phyloP scores from a whole-genome alignment of 2,113 vertebrate species.

The Egretta garzetta region DNA sequence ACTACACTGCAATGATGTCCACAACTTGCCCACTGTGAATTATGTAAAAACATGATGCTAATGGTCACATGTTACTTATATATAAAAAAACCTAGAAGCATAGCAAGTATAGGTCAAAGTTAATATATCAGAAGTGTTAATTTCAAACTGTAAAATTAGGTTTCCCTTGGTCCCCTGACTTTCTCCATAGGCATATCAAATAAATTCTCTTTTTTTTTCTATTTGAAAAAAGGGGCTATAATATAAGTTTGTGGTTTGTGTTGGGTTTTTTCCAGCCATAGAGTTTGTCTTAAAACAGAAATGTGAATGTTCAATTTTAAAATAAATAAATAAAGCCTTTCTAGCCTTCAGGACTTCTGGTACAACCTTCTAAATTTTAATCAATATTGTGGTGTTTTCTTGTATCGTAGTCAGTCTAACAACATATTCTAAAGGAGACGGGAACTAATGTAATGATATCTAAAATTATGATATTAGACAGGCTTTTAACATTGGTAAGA shows the following conservation, averaged over 20 bases:
- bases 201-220: neutral
- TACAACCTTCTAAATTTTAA: neutral
- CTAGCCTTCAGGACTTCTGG: neutral
- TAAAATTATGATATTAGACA: neutral
- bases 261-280: neutral
- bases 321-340: neutral
- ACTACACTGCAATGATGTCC: neutral
- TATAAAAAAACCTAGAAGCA: neutral
- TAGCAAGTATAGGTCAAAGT: neutral
- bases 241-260: neutral
- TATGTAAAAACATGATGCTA: neutral
- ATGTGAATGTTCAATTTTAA: neutral
- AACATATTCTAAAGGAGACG: neutral
- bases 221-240: neutral
- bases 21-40: neutral
- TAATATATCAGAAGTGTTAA: neutral
- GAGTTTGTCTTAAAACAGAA: neutral
- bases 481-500: neutral
- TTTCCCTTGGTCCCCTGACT: neutral
- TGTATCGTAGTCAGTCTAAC: neutral
- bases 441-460: neutral
- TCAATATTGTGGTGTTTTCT: neutral
- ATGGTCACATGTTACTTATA: neutral
- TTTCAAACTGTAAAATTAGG: neutral
- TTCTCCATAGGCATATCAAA: neutral